phyloP scores from a whole-genome alignment of 1,140 invertebrate genomes.

The Ceratoteleas bidentatus region DNA sequence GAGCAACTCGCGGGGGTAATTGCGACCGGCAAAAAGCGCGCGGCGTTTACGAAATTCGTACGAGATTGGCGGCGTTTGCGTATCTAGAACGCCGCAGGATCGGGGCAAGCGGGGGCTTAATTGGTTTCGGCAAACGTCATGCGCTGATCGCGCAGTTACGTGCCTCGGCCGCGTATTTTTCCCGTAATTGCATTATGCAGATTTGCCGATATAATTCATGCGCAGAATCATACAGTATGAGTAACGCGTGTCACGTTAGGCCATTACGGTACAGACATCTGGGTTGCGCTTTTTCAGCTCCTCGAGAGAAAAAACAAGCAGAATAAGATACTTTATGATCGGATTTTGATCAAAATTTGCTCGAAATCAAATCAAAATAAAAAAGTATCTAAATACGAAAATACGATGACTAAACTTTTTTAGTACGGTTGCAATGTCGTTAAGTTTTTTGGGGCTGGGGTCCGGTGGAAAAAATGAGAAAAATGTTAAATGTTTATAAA shows the following conservation, averaged over 20 bases:
- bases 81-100: conserved; percentile 42
- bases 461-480: too few relatives aligned
- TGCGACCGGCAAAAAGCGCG: conserved; percentile 30
- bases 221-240: conserved; percentile 9
- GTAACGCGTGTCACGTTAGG: conserved; percentile 15
- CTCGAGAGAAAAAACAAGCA: too few relatives aligned
- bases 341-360: too few relatives aligned
- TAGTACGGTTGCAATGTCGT: too few relatives aligned
- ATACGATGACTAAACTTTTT: too few relatives aligned
- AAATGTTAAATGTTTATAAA: too few relatives aligned
- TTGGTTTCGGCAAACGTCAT: conserved; percentile 22
- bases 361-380: too few relatives aligned
- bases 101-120: too few relatives aligned
- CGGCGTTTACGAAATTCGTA: conserved; percentile 50
- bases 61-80: too few relatives aligned
- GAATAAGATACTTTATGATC: too few relatives aligned
- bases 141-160: conserved; percentile 17
- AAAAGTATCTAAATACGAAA: too few relatives aligned
- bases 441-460: too few relatives aligned
- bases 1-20: conserved; percentile 61
- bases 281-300: not conserved
- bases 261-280: not conserved
- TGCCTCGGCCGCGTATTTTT: conserved; percentile 11
- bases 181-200: conserved; percentile 22
- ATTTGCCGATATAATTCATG: conserved; percentile 31